Evolutionary conservation across 2,888 invertebrate species (phyloP).

Genomic region (Fissipunctia ypsillon): DNA sequence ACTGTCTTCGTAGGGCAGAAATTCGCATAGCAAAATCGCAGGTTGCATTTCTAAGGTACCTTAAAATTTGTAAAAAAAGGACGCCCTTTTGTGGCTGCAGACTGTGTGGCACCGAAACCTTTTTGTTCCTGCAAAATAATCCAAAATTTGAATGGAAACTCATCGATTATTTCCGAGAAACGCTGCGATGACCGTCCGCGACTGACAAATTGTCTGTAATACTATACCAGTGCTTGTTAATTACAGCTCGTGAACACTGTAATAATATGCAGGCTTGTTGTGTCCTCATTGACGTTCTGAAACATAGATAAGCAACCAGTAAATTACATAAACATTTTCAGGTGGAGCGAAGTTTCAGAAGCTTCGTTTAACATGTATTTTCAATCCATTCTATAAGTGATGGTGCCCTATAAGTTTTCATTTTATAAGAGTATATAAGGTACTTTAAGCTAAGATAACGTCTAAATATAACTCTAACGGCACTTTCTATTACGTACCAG

Average conservation of each 20-base stretch:
- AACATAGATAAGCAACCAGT: slow-evolving; percentile 20
- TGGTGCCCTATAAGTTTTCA: slow-evolving; percentile 13
- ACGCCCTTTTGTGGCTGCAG: slow-evolving; percentile 87
- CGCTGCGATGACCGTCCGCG: slow-evolving; percentile 68
- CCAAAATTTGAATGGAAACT: slow-evolving; percentile 76
- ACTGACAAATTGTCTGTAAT: slow-evolving; percentile 64
- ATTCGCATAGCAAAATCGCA: slow-evolving; percentile 69
- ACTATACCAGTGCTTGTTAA: slow-evolving; percentile 59
- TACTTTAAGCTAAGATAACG: slow-evolving; percentile 14
- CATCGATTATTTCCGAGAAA: slow-evolving; percentile 84
- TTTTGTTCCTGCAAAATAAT: slow-evolving; percentile 85
- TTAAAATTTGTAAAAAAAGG: slow-evolving; percentile 81
- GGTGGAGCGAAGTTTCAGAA: neutral
- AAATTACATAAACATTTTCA: neutral
- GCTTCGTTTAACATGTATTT: neutral
- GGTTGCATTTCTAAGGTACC: slow-evolving; percentile 86
- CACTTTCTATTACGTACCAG: slow-evolving; percentile 58
- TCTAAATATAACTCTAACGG: slow-evolving; percentile 58
- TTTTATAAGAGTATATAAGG: slow-evolving; percentile 7
- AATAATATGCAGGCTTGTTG: slow-evolving; percentile 52
- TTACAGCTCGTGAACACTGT: slow-evolving; percentile 51
- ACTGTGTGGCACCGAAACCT: slow-evolving; percentile 88
- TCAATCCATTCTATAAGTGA: slow-evolving; percentile 19
- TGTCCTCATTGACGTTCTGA: slow-evolving; percentile 22
- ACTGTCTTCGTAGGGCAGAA: slow-evolving; percentile 69